A percentile compares a stretch with the other conserved stretches of the same genome.
phyloP scores from a whole-genome alignment of 2,797 vertebrate genomes.

The Halcyon badia region DNA sequence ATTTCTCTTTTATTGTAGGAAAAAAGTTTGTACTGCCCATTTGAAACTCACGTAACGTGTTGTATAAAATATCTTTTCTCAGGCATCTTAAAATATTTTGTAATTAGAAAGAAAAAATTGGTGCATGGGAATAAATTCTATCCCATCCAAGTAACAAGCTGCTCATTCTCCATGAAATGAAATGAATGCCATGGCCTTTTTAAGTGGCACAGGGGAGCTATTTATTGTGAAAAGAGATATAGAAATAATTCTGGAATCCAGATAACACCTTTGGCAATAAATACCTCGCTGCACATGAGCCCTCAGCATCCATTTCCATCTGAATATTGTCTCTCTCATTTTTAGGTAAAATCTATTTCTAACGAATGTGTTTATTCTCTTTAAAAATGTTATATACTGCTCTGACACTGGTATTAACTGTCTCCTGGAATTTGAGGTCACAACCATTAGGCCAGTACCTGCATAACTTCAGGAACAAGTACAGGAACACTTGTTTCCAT shows the following conservation, averaged over 20 bases:
- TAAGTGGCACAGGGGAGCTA: slow-evolving; percentile 25
- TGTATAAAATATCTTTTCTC: slow-evolving; percentile 16
- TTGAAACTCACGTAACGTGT: slow-evolving; percentile 5
- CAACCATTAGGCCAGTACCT: not conserved
- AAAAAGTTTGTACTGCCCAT: not conserved
- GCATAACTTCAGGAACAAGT: not conserved
- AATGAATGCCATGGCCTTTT: slow-evolving; percentile 65
- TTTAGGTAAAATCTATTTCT: not conserved
- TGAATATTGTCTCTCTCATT: not conserved
- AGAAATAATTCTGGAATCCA: slow-evolving; percentile 57
- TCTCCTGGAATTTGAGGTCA: not conserved
- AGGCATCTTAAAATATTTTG: slow-evolving; percentile 33
- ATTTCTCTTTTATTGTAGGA: not conserved
- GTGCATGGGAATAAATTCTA: slow-evolving; percentile 34
- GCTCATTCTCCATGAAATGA: slow-evolving; percentile 64
- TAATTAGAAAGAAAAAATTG: slow-evolving; percentile 8
- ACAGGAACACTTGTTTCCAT: not conserved
- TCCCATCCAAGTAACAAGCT: slow-evolving; percentile 59
- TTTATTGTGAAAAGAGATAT: slow-evolving; percentile 45
- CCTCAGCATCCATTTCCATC: not conserved
- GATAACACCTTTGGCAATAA: slow-evolving; percentile 34
- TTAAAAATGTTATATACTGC: not conserved
- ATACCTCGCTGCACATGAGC: not conserved
- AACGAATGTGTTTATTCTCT: not conserved
- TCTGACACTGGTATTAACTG: not conserved